Base-by-base conservation (phyloP, 2,113 vertebrate genomes). In the Corvus cornix region DNA sequence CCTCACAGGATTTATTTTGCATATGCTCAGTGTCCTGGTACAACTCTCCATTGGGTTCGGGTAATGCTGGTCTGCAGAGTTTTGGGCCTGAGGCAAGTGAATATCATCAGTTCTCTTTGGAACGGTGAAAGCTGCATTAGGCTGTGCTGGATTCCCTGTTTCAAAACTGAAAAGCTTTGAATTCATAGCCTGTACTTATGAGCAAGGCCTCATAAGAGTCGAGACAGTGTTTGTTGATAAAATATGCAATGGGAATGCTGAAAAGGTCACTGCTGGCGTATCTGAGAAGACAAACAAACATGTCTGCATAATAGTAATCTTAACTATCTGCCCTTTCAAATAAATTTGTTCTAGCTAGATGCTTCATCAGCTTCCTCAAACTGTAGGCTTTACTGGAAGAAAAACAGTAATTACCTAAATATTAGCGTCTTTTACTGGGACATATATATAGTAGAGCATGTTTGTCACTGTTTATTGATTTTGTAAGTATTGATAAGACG, bases 401-500 rank as follows among this genome's bases (percentile, higher is more conserved):
- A 74, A 89, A 77, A 6, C 6, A 58, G 2, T 39, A 66, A 44
- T 86, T 92, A 53, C 26, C 13, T 39, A 58, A 81, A 58, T 72
- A 56, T 39, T 64, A 49, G 0, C n/a, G 16, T 58, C 2, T 89
- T 68, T 74, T 81, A 30, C 35, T 66, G 6, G 43, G 9, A 66
- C 0, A 0, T 67, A 17, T 20, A 53, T 24, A 41, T 10, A 60
- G 26, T 9, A 81, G 37, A 4, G 3, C 16, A 3, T 35, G 14
- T 48, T 86, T 81, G 6, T 49, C 26, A 55, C 11, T 67, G 13
- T 46, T 76, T 15, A 60, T 52, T 35, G 46, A 16, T 64, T 79
- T 79, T 76, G 24, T 30, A 77, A 33, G 7, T 58, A 46, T 55
- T 83, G 19, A 31, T 83, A 81, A 37, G n/a, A 49, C 0, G 0